Percentiles rank a stretch among this genome's conserved stretches.
Conservation (phyloP, 2,113 vertebrate genomes). For the Limanda limanda region DNA sequence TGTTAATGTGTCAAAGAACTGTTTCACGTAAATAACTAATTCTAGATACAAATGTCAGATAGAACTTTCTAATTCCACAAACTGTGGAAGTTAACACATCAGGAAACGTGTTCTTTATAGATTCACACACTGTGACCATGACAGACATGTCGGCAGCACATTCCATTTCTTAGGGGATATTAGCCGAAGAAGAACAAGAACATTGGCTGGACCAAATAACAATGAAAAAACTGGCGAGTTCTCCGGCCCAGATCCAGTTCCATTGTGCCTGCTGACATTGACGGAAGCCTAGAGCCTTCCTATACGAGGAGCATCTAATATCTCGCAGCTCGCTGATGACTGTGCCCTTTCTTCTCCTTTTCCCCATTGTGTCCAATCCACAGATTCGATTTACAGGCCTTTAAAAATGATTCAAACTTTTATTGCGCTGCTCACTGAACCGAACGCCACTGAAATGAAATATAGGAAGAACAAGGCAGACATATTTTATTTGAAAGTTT, state of each 20-base stretch:
- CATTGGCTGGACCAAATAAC: conserved; percentile 51
- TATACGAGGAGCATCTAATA: conserved; percentile 76
- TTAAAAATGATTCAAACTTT: conserved; percentile 77
- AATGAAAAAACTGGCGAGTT: conserved; percentile 49
- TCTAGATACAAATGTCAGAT: no score
- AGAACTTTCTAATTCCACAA: no score
- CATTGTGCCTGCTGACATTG: conserved; percentile 75
- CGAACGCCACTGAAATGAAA: conserved; percentile 66
- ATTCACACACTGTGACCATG: neutral
- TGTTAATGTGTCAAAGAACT: no score
- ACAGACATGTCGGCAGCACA: conserved; percentile 18
- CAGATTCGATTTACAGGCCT: conserved; percentile 76
- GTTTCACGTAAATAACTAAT: no score
- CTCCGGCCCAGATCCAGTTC: conserved; percentile 43
- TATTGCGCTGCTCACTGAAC: conserved; percentile 68
- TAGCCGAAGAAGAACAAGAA: conserved; percentile 44
- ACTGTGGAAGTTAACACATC: neutral
- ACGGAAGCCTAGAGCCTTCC: conserved; percentile 68
- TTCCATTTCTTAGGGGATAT: conserved; percentile 44
- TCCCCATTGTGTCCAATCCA: conserved; percentile 74
- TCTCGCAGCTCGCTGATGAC: conserved; percentile 81
- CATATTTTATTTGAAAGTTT: conserved; percentile 74
- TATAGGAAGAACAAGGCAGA: conserved; percentile 64
- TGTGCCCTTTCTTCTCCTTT: conserved; percentile 73
- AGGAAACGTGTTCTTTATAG: neutral